Conservation (phyloP, 1,140 invertebrate genomes). For the Bathynomus jamesi region DNA sequence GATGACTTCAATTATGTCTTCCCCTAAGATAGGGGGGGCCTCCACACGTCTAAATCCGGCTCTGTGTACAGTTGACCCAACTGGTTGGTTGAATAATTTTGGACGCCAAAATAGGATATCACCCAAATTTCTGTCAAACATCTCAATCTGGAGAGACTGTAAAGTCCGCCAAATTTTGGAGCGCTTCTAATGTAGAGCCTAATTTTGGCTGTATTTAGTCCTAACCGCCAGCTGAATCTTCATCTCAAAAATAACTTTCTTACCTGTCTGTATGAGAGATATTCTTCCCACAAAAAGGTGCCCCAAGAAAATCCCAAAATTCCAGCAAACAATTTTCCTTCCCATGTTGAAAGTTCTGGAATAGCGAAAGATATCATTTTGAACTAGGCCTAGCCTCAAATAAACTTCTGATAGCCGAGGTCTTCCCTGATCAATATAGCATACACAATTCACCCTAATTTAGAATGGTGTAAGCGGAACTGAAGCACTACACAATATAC, state of each 20-base stretch:
- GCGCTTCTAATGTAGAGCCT: not conserved
- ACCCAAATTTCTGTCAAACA: not conserved
- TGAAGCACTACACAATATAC: too few relatives aligned
- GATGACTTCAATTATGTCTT: too few relatives aligned
- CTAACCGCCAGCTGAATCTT: not conserved
- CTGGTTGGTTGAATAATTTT: too few relatives aligned
- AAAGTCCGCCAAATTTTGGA: not conserved
- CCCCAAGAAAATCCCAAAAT: conserved; percentile 17
- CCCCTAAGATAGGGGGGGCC: too few relatives aligned
- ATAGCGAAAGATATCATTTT: too few relatives aligned
- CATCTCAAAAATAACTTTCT: not conserved
- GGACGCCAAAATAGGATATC: too few relatives aligned
- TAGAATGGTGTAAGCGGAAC: too few relatives aligned
- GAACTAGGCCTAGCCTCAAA: too few relatives aligned
- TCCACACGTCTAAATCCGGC: not conserved
- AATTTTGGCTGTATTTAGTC: not conserved
- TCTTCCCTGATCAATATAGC: too few relatives aligned
- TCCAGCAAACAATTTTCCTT: conserved; percentile 13
- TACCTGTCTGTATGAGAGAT: conserved; percentile 13
- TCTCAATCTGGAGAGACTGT: not conserved
- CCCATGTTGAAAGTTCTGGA: too few relatives aligned
- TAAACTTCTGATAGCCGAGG: too few relatives aligned
- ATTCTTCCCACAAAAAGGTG: conserved; percentile 14
- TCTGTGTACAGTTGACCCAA: not conserved
- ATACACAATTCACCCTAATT: too few relatives aligned